phyloP scores from a whole-genome alignment of 2,113 vertebrate species.

The Notothenia rossii region DNA sequence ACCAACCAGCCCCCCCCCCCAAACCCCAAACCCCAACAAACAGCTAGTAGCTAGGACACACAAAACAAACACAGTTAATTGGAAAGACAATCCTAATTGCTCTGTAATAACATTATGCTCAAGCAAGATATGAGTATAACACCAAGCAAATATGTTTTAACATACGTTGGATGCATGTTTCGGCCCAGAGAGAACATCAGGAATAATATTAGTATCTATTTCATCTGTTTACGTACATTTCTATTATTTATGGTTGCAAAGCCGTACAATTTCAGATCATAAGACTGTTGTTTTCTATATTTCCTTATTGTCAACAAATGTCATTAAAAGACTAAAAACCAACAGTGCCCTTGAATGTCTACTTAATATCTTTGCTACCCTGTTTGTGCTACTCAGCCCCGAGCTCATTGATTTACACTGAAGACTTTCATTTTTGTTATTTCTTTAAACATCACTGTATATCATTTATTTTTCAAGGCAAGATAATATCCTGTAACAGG shows the following conservation, averaged over 20 bases:
- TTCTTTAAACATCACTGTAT: not conserved
- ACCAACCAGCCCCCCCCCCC: constrained; percentile 17
- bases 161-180: constrained; percentile 36
- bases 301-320: not conserved
- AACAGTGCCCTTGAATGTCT: not conserved
- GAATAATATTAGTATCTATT: constrained; percentile 19
- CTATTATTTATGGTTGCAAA: not conserved
- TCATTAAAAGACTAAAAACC: not conserved
- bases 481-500: not conserved
- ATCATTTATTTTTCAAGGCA: not conserved
- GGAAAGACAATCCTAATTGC: constrained; percentile 78
- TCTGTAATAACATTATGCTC: constrained; percentile 77
- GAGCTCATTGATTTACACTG: not conserved
- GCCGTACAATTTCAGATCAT: no score
- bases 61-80: constrained; percentile 80
- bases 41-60: constrained; percentile 61
- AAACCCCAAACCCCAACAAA: constrained; percentile 36
- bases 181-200: constrained; percentile 29
- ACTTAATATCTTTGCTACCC: not conserved
- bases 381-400: not conserved
- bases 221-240: not conserved
- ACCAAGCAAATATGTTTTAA: constrained; percentile 70
- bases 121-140: constrained; percentile 49
- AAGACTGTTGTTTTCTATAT: not conserved
- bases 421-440: not conserved